Percentiles rank a stretch among this genome's conserved stretches.
Evolutionary conservation across 2,888 invertebrate genomes (phyloP).

Genomic region (Ectobius pallidus): DNA sequence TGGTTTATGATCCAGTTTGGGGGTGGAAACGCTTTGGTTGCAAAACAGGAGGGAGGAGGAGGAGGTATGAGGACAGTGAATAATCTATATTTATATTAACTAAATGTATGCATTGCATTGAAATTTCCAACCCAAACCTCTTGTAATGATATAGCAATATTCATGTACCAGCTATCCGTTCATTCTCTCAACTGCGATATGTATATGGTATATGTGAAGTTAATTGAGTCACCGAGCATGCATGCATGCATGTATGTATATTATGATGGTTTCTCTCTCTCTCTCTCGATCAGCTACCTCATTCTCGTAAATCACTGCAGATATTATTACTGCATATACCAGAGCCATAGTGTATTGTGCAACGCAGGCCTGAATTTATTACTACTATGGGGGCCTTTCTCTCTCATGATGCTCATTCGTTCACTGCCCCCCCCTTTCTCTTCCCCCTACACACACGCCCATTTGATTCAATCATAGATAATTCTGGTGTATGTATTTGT

Average conservation of each 20-base stretch:
- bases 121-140: constrained; percentile 17
- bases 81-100: constrained; percentile 28
- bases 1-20: not conserved
- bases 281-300: constrained; percentile 19
- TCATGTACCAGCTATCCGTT: constrained; percentile 34
- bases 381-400: constrained; percentile 24
- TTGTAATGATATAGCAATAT: constrained; percentile 34
- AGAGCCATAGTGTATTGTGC: constrained; percentile 16
- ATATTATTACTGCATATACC: constrained; percentile 9
- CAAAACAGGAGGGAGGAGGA: no score
- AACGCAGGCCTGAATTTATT: constrained; percentile 35
- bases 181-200: constrained; percentile 26
- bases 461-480: constrained; percentile 35
- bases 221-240: constrained; percentile 39
- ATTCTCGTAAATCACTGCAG: constrained; percentile 37
- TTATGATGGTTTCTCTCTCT: constrained; percentile 11
- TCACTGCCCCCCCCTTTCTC: not conserved
- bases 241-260: constrained; percentile 23
- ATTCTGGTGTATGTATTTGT: constrained; percentile 26
- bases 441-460: constrained; percentile 4
- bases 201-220: constrained; percentile 38
- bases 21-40: not conserved
- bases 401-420: constrained; percentile 5
- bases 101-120: constrained; percentile 36
- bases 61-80: not conserved